Evolutionary conservation across 2,797 vertebrate species (phyloP).

Genomic region (Dallia pectoralis): DNA sequence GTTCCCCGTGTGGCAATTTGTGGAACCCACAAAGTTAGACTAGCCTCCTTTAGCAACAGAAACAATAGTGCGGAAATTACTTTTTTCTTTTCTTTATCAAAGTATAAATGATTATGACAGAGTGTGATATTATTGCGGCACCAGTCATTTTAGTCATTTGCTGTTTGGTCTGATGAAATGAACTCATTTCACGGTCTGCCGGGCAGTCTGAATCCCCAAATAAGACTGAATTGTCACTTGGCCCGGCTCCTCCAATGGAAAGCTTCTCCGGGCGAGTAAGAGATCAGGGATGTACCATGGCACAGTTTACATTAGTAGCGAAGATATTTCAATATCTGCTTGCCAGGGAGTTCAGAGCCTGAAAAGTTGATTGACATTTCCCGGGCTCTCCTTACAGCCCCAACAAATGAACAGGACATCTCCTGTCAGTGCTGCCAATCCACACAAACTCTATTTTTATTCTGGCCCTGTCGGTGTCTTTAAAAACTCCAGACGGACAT

Average conservation of each 20-base stretch:
- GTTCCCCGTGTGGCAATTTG: too few relatives aligned
- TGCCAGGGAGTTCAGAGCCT: slow-evolving; percentile 38
- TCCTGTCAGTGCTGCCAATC: slow-evolving; percentile 28
- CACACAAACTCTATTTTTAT: too few relatives aligned
- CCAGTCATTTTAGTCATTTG: slow-evolving; percentile 71
- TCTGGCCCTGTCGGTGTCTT: not conserved
- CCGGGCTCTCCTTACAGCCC: slow-evolving; percentile 13
- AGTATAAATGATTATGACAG: slow-evolving; percentile 64
- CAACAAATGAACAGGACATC: not conserved
- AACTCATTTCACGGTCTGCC: slow-evolving; percentile 75
- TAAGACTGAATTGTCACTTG: slow-evolving; percentile 66
- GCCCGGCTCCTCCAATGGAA: slow-evolving; percentile 44
- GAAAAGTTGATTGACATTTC: slow-evolving; percentile 42
- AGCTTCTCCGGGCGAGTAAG: slow-evolving; percentile 15
- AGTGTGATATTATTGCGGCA: slow-evolving; percentile 63
- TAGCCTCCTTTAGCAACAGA: slow-evolving; percentile 1
- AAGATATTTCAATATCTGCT: slow-evolving; percentile 54
- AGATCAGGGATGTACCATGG: slow-evolving; percentile 40
- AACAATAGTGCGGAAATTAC: slow-evolving; percentile 31
- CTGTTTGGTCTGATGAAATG: slow-evolving; percentile 64
- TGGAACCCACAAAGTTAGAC: too few relatives aligned
- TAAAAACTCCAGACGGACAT: not conserved
- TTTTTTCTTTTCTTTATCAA: slow-evolving; percentile 3
- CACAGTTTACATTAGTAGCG: slow-evolving; percentile 40
- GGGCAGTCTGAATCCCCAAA: slow-evolving; percentile 58